Evolutionary conservation across 2,113 vertebrate genomes (phyloP).

Genomic region (Microcebus jonahi): DNA sequence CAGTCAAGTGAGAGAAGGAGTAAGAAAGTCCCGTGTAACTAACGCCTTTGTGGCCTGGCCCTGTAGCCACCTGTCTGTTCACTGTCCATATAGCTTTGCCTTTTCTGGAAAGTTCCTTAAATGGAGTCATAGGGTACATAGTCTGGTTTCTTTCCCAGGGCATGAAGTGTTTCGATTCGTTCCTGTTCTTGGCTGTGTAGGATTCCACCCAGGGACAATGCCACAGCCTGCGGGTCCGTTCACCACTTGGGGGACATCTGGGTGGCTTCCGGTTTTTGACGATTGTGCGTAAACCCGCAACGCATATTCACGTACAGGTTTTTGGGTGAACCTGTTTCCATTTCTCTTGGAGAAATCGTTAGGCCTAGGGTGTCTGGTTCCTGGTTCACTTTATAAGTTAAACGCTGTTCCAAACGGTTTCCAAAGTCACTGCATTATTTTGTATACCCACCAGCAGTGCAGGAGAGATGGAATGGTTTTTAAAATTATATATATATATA

Average conservation of each 20-base stretch:
- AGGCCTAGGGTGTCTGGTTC: background rate
- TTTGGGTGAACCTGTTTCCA: background rate
- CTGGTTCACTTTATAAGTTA: background rate
- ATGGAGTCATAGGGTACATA: fast-evolving
- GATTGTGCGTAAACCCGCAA: no score
- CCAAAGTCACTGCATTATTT: background rate
- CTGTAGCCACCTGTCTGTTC: background rate
- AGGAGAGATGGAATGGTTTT: no score
- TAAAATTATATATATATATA: no score
- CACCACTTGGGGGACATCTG: no score
- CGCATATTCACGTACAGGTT: fast-evolving
- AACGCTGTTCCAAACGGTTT: background rate
- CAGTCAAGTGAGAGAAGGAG: background rate
- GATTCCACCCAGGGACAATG: fast-evolving
- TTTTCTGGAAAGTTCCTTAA: background rate
- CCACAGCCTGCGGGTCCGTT: no score
- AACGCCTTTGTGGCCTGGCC: fast-evolving
- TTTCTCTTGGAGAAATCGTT: background rate
- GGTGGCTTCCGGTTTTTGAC: background rate
- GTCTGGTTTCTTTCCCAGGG: background rate
- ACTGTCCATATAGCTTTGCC: no score
- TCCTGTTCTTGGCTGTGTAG: background rate
- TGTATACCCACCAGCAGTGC: no score
- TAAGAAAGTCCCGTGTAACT: no score
- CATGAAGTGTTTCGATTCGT: background rate